These are phyloP conservation scores for Harpagifer antarcticus DNA, from an alignment of 2,797 vertebrate species.

Conservation along the genomic window DNA sequence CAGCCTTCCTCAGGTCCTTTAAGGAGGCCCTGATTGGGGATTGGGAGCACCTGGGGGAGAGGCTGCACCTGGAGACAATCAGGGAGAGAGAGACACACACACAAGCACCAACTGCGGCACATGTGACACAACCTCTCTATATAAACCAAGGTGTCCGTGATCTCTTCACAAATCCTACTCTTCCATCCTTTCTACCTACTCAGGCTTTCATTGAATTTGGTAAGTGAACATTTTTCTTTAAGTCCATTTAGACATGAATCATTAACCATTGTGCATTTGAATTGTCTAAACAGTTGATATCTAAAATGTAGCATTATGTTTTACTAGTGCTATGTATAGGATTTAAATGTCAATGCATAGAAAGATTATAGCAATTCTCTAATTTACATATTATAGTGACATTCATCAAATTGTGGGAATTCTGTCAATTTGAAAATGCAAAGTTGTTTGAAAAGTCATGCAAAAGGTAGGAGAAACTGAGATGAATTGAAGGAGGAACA, in stretches of 20 bases:
- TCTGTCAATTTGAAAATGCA: neutral
- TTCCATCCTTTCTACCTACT: neutral
- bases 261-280: neutral
- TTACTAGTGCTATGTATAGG: neutral
- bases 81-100: no score
- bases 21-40: no score
- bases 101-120: no score
- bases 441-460: neutral
- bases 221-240: slow-evolving; percentile 31
- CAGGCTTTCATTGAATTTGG: slow-evolving; percentile 20
- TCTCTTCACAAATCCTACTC: slow-evolving; percentile 1
- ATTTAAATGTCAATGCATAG: neutral
- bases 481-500: neutral
- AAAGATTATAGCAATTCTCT: neutral
- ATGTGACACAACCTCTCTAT: slow-evolving; percentile 5
- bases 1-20: no score
- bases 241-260: neutral
- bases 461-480: neutral
- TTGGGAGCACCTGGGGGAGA: no score
- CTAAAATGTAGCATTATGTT: neutral
- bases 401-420: neutral
- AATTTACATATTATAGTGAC: neutral
- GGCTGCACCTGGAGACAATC: no score
- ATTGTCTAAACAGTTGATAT: neutral
- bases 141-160: slow-evolving; percentile 10